Evolutionary conservation across 2,888 invertebrate genomes (phyloP).

Genomic region (Magallana nippona): DNA sequence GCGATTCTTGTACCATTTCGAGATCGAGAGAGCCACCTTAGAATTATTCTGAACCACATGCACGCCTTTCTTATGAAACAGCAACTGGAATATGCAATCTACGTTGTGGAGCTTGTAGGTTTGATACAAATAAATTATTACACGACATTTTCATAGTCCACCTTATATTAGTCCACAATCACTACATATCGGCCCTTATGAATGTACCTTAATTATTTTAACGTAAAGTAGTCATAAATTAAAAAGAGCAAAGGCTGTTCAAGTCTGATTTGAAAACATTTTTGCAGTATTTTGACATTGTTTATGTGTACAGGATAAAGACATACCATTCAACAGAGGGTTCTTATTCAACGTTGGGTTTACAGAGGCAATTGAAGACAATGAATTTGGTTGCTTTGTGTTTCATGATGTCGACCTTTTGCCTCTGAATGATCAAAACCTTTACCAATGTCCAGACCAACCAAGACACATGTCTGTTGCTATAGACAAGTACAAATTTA

Average conservation of each 20-base stretch:
- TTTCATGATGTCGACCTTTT: conserved; percentile 98
- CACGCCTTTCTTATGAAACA: conserved; percentile 19
- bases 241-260: not conserved
- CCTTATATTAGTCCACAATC: too few relatives aligned
- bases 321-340: conserved; percentile 89
- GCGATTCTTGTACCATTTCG: conserved; percentile 22
- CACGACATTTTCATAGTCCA: too few relatives aligned
- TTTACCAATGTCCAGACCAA: conserved; percentile 93
- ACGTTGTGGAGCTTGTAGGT: conserved; percentile 19
- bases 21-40: not conserved
- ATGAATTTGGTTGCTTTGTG: conserved; percentile 90
- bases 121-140: too few relatives aligned
- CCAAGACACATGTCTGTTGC: conserved; percentile 96
- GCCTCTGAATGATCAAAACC: conserved; percentile 94
- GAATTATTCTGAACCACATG: conserved; percentile 27
- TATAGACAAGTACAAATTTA: conserved; percentile 87
- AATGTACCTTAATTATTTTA: too few relatives aligned
- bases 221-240: too few relatives aligned
- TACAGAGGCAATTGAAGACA: conserved; percentile 90
- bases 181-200: too few relatives aligned
- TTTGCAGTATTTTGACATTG: not conserved
- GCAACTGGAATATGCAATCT: conserved; percentile 27
- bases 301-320: conserved; percentile 56
- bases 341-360: conserved; percentile 98
- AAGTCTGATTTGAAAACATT: not conserved